Conservation (phyloP, 2,888 invertebrate species). For the Brachylomia viminalis region DNA sequence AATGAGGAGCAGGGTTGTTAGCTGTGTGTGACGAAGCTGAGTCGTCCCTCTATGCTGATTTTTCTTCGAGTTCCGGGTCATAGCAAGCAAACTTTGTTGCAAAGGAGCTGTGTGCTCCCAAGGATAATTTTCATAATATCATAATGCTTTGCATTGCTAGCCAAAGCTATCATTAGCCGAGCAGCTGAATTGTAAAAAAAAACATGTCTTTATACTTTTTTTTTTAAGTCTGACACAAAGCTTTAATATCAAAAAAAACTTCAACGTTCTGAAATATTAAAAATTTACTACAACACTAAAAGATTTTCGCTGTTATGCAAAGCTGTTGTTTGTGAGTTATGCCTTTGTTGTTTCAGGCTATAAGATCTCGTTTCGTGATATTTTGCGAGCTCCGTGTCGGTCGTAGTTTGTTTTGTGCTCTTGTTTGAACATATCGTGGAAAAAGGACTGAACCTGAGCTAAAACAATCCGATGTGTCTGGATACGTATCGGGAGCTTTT, state of each 20-base stretch:
- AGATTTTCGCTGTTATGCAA: conserved; percentile 30
- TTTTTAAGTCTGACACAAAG: neutral
- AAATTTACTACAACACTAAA: conserved; percentile 7
- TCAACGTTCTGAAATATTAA: conserved; percentile 23
- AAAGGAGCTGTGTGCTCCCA: neutral
- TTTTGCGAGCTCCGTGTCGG: conserved; percentile 48
- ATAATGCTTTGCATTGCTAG: neutral
- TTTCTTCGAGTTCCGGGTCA: neutral
- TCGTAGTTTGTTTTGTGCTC: conserved; percentile 37
- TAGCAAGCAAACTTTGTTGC: neutral
- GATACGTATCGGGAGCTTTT: conserved; percentile 32
- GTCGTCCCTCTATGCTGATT: neutral
- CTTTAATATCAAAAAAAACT: conserved; percentile 34
- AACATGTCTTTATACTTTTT: neutral
- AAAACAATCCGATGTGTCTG: conserved; percentile 45
- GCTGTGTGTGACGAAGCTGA: neutral
- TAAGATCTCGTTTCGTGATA: conserved; percentile 53
- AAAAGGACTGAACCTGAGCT: conserved; percentile 27
- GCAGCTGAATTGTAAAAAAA: neutral
- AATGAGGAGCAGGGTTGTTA: neutral
- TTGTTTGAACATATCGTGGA: conserved; percentile 39
- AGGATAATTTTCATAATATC: neutral
- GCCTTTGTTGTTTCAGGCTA: conserved; percentile 37
- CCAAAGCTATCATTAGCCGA: neutral
- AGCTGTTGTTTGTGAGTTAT: conserved; percentile 54